These are phyloP conservation scores for Rhinolophus sinicus DNA, from an alignment of 2,113 vertebrate genomes.

Conservation along the genomic window DNA sequence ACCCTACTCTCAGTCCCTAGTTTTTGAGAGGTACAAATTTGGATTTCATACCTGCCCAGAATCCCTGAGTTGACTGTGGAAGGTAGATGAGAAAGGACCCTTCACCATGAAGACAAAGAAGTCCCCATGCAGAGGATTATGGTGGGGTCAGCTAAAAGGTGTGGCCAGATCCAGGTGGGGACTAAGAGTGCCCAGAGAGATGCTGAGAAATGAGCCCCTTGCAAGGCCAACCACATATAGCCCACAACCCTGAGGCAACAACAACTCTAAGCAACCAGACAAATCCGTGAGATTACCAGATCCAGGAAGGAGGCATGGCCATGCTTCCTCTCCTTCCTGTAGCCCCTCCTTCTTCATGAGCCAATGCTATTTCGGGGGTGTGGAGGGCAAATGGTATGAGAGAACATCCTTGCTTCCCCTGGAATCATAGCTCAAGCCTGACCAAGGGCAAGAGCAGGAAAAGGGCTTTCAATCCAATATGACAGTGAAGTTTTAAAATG, in stretches of 20 bases:
- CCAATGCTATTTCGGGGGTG: not conserved
- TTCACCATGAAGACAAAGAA: not conserved
- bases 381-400: not conserved
- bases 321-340: not conserved
- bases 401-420: not conserved
- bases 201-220: not conserved
- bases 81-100: not conserved
- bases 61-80: not conserved
- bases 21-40: not conserved
- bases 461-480: not conserved
- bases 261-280: not conserved
- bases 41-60: not conserved
- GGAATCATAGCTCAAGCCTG: not conserved
- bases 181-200: not conserved
- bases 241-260: not conserved
- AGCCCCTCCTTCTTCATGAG: accelerated
- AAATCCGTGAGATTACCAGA: not conserved
- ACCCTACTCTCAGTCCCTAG: not conserved
- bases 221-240: not conserved
- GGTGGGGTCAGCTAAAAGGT: not conserved
- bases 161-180: not conserved
- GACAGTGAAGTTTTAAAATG: not conserved
- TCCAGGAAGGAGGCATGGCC: not conserved
- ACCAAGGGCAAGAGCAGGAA: not conserved
- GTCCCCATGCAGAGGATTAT: not conserved